Evolutionary conservation across 2,113 vertebrate genomes (phyloP), one percentile per base, ranked within the genome.

Genomic region (Octodon degus): DNA sequence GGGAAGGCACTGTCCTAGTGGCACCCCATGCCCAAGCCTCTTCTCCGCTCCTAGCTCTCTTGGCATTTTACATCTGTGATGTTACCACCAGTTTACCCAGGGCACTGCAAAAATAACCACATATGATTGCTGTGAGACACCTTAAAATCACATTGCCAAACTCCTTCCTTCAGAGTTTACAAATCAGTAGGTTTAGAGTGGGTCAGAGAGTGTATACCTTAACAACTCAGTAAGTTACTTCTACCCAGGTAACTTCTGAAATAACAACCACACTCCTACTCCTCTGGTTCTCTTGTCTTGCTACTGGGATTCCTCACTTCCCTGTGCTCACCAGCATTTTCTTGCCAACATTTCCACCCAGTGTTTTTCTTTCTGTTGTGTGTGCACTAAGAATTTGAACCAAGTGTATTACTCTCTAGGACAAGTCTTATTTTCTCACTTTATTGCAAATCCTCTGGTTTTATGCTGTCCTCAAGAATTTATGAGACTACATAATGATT

Each of bases 1-100:
- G 20, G 30, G 86, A 93, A 74, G 25, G 40, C 27, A 37, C 12
- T 91, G 50, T 84, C 65, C 53, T 67, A 2, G 14, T 1, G 76
- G 14, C 5, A 2, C 16, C 63, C 68, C 12, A n/a, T 5, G 2
- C 10, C 53, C 7, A 62, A 12, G 22, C n/a, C 20, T 43, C 25
- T 27, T 17, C 22, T 76, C 25, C 16, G 13, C 32, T 7, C 30
- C 53, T 80, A 55, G 58, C 47, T 68, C 76, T 68, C 86, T 43
- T 68, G 58, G 16, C 72, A 62, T 93, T 97, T 96, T 40, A 27
- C 84, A 47, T 91, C 58, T 90, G 2, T 81, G 63, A 85, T 27
- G 65, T 90, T 81, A 74, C 13, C 10, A 77, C 76, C 43, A 47
- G 68, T 85, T 89, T 93, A 32, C 47, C 53, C 25, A 68, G 30